phyloP scores from a whole-genome alignment of 2,888 invertebrate species.

The Podotricha telesiphe region DNA sequence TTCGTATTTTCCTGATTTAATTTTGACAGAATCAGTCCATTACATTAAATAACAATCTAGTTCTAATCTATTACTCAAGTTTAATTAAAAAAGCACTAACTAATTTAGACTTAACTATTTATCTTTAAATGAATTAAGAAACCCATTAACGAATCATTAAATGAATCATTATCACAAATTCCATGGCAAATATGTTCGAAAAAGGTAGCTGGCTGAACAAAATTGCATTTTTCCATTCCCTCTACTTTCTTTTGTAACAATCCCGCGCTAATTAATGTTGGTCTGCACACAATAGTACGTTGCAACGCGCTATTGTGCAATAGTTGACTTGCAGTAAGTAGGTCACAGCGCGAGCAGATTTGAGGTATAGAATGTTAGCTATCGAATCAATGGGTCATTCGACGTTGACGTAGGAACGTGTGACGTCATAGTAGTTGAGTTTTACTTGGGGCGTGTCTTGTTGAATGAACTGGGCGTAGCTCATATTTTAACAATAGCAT shows the following conservation, averaged over 20 bases:
- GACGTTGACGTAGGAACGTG: conserved; percentile 16
- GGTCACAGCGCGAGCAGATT: conserved; percentile 31
- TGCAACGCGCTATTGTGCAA: conserved; percentile 32
- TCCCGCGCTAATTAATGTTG: conserved; percentile 36
- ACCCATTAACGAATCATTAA: too few relatives aligned
- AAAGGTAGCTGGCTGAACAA: conserved; percentile 1
- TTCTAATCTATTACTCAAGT: too few relatives aligned
- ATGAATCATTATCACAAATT: neutral
- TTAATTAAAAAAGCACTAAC: too few relatives aligned
- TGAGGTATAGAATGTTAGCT: conserved; percentile 26
- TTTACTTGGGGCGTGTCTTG: neutral
- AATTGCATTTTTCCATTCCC: conserved; percentile 28
- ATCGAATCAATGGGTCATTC: conserved; percentile 33
- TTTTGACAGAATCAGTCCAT: too few relatives aligned
- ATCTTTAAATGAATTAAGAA: too few relatives aligned
- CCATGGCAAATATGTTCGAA: conserved; percentile 11
- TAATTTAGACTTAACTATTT: too few relatives aligned
- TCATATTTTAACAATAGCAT: neutral
- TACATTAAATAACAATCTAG: too few relatives aligned
- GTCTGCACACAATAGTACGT: conserved; percentile 30
- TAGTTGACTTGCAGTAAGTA: conserved; percentile 35
- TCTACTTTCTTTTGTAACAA: conserved; percentile 23
- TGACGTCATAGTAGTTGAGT: neutral
- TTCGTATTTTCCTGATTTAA: too few relatives aligned
- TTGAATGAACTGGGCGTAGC: neutral